Evolutionary conservation across 2,113 vertebrate species (phyloP).

Genomic region (Pterophyllum scalare): DNA sequence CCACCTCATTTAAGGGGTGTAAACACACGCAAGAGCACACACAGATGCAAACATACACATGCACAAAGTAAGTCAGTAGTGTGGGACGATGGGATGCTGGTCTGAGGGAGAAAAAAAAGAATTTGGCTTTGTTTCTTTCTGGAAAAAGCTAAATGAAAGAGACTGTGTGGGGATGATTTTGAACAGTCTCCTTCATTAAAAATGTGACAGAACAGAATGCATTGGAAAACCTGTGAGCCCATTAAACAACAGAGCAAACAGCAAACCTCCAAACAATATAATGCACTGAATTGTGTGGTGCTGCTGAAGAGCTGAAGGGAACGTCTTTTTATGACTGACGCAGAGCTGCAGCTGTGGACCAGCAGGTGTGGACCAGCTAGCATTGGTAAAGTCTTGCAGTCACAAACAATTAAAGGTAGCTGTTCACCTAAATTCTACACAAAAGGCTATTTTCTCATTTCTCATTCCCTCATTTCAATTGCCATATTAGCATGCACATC

Average conservation of each 20-base stretch:
- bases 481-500: background rate
- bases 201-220: background rate
- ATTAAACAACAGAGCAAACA: background rate
- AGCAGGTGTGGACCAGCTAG: background rate
- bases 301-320: background rate
- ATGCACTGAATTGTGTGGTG: background rate
- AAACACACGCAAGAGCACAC: background rate
- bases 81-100: slow-evolving; percentile 8
- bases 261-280: background rate
- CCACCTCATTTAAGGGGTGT: slow-evolving; percentile 38
- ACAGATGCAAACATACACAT: background rate
- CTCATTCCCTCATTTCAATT: background rate
- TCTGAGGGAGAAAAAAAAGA: too few species aligned
- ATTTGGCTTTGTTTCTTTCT: too few species aligned
- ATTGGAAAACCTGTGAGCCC: background rate
- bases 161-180: slow-evolving; percentile 36
- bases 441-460: background rate
- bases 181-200: background rate
- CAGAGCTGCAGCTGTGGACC: background rate
- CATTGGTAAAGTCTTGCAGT: background rate
- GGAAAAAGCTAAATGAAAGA: background rate
- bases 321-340: background rate
- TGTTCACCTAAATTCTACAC: background rate
- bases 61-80: background rate
- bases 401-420: background rate